phyloP scores from a whole-genome alignment of 1,140 invertebrate species.

The Drosophila repleta region DNA sequence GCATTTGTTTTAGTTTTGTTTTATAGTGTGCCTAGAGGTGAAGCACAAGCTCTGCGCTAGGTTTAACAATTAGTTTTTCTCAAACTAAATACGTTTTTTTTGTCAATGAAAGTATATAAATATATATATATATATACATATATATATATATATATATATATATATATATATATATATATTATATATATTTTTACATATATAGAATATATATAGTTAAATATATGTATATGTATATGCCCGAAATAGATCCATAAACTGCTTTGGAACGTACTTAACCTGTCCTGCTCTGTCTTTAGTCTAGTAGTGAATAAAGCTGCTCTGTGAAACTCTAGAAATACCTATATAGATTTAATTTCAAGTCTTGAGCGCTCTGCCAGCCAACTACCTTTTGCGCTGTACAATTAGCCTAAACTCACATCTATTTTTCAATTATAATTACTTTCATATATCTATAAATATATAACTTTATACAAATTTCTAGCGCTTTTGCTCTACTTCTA shows the following conservation, averaged over 20 bases:
- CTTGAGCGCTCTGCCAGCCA: constrained; percentile 78
- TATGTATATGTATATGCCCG: constrained; percentile 9
- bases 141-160: constrained; percentile 5
- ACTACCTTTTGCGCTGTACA: constrained; percentile 78
- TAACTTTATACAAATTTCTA: constrained; percentile 42
- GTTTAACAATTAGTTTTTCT: constrained; percentile 57
- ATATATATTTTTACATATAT: background rate
- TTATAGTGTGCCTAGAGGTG: constrained; percentile 66
- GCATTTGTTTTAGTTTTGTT: constrained; percentile 52
- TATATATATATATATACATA: background rate
- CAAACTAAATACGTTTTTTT: constrained; percentile 26
- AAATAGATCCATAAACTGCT: constrained; percentile 53
- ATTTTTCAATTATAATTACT: constrained; percentile 61
- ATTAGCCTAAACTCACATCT: constrained; percentile 73
- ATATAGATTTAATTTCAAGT: constrained; percentile 66
- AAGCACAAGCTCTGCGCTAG: constrained; percentile 60
- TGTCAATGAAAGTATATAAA: constrained; percentile 24
- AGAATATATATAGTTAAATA: background rate
- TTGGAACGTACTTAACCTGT: constrained; percentile 53
- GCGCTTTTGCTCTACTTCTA: constrained; percentile 76
- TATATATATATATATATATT: background rate
- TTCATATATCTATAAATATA: constrained; percentile 21
- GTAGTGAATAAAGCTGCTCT: constrained; percentile 53
- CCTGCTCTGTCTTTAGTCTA: constrained; percentile 26
- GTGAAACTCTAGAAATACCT: constrained; percentile 51